Evolutionary conservation across 2,113 vertebrate species (phyloP), one percentile per base, ranked within the genome.

Genomic region (Trichechus manatus): DNA sequence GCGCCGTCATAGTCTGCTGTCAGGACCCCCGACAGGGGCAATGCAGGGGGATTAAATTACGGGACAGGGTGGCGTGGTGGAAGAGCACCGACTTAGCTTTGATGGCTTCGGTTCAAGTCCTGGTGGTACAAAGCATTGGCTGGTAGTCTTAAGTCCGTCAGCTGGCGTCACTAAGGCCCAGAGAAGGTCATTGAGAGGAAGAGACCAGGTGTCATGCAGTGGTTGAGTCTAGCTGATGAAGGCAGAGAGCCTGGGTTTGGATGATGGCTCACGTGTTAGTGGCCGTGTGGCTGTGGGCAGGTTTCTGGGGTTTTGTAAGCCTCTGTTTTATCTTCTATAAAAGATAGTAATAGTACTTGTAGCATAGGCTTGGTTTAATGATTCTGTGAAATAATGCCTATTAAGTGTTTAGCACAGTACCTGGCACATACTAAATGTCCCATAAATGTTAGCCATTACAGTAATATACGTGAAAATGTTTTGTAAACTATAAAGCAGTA

Each of bases 371-470:
- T 90, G 82, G 17, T 83, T 61, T 81, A 56, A 79, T 66, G 44
- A 42, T 82, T 80, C 66, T 9, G 3, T 78, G 74, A 93, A 79
- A 47, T 79, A 70, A 68, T 42, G 2, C 27, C 9, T 9, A 66
- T 87, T 5, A 27, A 13, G 22, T 85, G 53, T 82, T 50, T 56
- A 87, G 33, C 42, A n/a, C 29, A 56, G 79, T 15, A 5, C 50
- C 68, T 50, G 23, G 19, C 31, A 47, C 4, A 6, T 31, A 70
- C n/a, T 72, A 50, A 86, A 66, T 68, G 10, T 13, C 44, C 44
- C 61, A 2, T 47, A 90, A 92, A 80, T n/a, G 42, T 70, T 80
- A 87, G 23, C 77, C 61, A 14, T 83, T 93, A 87, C 88, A 78
- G 53, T 88, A 33, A 68, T 56, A 63, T 14, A 72, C 25, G 4